Evolutionary conservation across 2,888 invertebrate species (phyloP), one percentile per base, ranked within the genome.

Genomic region (Macrosiphum euphorbiae): DNA sequence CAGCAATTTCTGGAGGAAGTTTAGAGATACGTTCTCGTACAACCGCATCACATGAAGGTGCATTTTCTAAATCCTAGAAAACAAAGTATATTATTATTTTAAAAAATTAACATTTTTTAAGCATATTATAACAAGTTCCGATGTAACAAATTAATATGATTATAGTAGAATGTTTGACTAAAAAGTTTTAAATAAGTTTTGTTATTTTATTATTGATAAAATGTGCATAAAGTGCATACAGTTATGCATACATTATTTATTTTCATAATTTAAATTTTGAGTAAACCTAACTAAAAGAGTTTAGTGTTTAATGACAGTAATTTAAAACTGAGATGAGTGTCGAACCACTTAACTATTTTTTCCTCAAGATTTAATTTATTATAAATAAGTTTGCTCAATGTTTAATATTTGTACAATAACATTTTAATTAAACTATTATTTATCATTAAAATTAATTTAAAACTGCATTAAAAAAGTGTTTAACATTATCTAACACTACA

Each of bases 21-120:
- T 98, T 98, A 0, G 99, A 99, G 95, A 99, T 99, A 95, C 98
- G 97, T 96, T 99, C 98, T 95, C 99, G 96, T 2, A 99, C 98
- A 1, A 97, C 97, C 95, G 99, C 99, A 96, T 99, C 99, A 95
- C 98, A 98, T 0, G 99, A 99, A 3, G 99, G 99, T 94, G 99
- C 98, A 95, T 98, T 98, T 96, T 99, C 99, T 95, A 99, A 96
- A 95, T 98, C 98, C 96, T 98, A 96, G 94, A 98, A 96, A 88
- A 86, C 91, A 91, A 94, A 87, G 94, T 28, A 3, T 97, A 97
- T 96, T 47, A 94, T 88, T 85, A 91, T 84, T 92, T 52, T 94
- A 92, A 28, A 44, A 44, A 85, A 28, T 85, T 5, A 44, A 44
- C 11, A 85, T 4, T 44, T 44, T 85, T 44, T 44, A 11, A 41